Conservation (phyloP, 2,888 invertebrate species). For the Cactoblastis cactorum region DNA sequence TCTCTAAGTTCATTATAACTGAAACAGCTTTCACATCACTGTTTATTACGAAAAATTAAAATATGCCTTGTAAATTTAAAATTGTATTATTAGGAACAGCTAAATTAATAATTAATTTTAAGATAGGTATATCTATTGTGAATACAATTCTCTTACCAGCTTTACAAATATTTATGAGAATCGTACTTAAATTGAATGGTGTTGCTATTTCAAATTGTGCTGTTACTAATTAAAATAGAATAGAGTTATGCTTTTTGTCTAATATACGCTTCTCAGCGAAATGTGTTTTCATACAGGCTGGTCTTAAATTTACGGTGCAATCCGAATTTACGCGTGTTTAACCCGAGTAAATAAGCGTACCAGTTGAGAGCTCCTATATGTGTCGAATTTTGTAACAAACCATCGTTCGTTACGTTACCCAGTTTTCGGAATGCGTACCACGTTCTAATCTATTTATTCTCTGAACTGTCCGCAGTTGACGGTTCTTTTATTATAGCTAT, state of each 20-base stretch:
- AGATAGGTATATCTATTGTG: neutral
- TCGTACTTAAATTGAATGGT: too few species aligned
- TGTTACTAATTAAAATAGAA: conserved; percentile 19
- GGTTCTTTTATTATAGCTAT: conserved; percentile 75
- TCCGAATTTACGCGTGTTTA: conserved; percentile 45
- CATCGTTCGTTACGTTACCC: conserved; percentile 48
- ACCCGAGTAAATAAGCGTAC: conserved; percentile 44
- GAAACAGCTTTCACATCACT: too few species aligned
- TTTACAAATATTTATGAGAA: neutral
- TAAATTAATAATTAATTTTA: neutral
- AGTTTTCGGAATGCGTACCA: conserved; percentile 59
- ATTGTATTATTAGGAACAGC: neutral
- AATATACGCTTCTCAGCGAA: conserved; percentile 15
- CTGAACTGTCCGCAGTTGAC: conserved; percentile 64
- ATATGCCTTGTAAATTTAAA: too few species aligned
- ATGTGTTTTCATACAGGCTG: conserved; percentile 28
- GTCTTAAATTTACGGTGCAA: conserved; percentile 40
- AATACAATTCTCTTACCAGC: neutral
- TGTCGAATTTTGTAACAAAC: conserved; percentile 55
- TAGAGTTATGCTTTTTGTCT: conserved; percentile 22
- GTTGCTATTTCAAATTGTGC: neutral
- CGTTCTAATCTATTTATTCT: conserved; percentile 64
- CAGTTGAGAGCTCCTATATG: conserved; percentile 44
- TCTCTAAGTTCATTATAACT: conserved; percentile 19
- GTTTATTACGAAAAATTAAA: too few species aligned